Conservation (phyloP, 2,888 invertebrate genomes). For the Phortica okadai region DNA sequence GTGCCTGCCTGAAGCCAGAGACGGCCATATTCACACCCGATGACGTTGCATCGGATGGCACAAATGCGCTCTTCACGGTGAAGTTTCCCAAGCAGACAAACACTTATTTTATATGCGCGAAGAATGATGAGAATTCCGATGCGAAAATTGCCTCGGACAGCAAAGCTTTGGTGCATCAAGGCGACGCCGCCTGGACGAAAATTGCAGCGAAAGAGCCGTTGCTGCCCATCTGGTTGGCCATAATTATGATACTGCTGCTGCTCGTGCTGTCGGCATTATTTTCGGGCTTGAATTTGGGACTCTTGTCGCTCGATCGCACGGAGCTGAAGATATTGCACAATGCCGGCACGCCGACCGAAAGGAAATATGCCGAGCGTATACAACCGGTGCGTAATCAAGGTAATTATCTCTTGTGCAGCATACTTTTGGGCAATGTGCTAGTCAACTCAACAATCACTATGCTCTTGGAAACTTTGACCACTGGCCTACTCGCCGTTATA, state of each 20-base stretch:
- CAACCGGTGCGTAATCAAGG: constrained; percentile 95
- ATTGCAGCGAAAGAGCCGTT: constrained; percentile 82
- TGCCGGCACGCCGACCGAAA: constrained; percentile 92
- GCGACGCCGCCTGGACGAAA: constrained; percentile 80
- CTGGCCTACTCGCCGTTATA: constrained; percentile 92
- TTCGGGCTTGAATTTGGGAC: constrained; percentile 95
- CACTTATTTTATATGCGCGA: constrained; percentile 79
- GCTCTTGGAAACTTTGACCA: constrained; percentile 94
- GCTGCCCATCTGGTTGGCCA: constrained; percentile 87
- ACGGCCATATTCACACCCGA: constrained; percentile 70
- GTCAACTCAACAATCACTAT: constrained; percentile 98
- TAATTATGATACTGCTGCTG: constrained; percentile 84
- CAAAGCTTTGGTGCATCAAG: constrained; percentile 82
- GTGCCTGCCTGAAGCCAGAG: constrained; percentile 78
- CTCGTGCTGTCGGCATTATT: constrained; percentile 94
- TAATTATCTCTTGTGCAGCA: constrained; percentile 94
- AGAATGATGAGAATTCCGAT: constrained; percentile 69
- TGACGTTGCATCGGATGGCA: constrained; percentile 73
- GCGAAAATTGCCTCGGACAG: constrained; percentile 50
- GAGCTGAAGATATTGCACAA: constrained; percentile 95
- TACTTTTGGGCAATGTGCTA: constrained; percentile 88
- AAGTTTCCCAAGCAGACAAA: constrained; percentile 77
- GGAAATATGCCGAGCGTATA: constrained; percentile 90
- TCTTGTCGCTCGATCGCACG: constrained; percentile 97
- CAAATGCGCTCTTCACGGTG: constrained; percentile 79